Percentiles rank a stretch among this genome's conserved stretches.
Evolutionary conservation across 2,888 invertebrate species (phyloP).

Genomic region (Agrotis exclamationis): DNA sequence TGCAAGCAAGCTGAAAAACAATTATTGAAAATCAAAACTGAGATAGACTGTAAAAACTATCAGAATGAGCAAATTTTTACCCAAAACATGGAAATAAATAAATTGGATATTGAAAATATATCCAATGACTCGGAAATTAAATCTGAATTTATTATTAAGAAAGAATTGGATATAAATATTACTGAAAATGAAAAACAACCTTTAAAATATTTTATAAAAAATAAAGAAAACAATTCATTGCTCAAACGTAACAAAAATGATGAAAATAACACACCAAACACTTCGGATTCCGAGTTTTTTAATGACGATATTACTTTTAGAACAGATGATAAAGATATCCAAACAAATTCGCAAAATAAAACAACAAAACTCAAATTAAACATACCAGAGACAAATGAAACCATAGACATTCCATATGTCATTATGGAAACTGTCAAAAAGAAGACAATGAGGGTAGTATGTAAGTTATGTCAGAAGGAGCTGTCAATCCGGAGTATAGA

Average conservation of each 20-base stretch:
- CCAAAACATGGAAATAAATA: conserved; percentile 2
- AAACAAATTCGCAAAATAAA: not conserved
- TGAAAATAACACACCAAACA: not conserved
- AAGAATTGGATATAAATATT: not conserved
- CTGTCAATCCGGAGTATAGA: conserved; percentile 75
- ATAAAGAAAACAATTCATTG: not conserved
- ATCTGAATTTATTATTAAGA: conserved; percentile 6
- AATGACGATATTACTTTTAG: not conserved
- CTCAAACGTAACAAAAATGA: not conserved
- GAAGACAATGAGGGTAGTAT: conserved; percentile 67
- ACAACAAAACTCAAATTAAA: not conserved
- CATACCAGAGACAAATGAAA: not conserved
- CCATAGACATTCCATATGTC: conserved; percentile 42
- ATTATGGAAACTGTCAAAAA: conserved; percentile 13
- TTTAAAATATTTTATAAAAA: conserved; percentile 8
- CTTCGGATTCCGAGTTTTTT: not conserved
- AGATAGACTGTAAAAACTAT: not conserved
- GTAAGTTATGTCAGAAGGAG: conserved; percentile 76
- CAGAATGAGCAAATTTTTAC: conserved; percentile 2
- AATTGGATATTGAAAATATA: not conserved
- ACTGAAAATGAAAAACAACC: conserved; percentile 13
- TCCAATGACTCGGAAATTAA: not conserved
- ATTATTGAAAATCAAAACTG: conserved; percentile 53
- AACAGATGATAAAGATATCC: not conserved
- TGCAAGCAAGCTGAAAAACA: conserved; percentile 69